Conservation (phyloP, 2,888 invertebrate genomes). For the Argyresthia goedartella region DNA sequence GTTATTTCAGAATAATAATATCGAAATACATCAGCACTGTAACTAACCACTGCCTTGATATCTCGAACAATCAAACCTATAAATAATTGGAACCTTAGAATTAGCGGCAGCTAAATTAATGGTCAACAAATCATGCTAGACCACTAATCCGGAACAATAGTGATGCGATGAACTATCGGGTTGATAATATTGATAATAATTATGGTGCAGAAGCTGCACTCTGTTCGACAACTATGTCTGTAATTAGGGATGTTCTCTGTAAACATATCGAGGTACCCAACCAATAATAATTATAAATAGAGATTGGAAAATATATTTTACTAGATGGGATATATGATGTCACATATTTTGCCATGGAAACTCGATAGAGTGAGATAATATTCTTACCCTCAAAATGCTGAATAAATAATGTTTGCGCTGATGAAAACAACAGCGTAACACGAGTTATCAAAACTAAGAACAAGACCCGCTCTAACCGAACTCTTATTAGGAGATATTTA, state of each 20-base stretch:
- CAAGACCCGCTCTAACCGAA: neutral
- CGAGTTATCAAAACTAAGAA: neutral
- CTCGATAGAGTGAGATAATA: too few species aligned
- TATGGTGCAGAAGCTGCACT: conserved; percentile 12
- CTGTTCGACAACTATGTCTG: conserved; percentile 6
- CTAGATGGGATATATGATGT: too few species aligned
- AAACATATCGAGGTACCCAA: conserved; percentile 1
- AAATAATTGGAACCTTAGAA: too few species aligned
- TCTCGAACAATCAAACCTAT: neutral
- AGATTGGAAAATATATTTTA: neutral
- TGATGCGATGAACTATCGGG: conserved; percentile 12
- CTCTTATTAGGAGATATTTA: conserved; percentile 19
- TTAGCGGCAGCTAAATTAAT: too few species aligned
- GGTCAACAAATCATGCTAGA: conserved; percentile 1
- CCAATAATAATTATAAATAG: neutral
- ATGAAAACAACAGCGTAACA: neutral
- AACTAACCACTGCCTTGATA: neutral
- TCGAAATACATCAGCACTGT: too few species aligned
- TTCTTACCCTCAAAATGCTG: too few species aligned
- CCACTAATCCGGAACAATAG: conserved; percentile 15
- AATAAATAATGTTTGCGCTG: too few species aligned
- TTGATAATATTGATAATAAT: conserved; percentile 28
- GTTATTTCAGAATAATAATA: too few species aligned
- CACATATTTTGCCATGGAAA: too few species aligned
- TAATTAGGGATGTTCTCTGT: conserved; percentile 15